Evolutionary conservation across 2,888 invertebrate species (phyloP), one percentile per base, ranked within the genome.

Genomic region (Syrphus vitripennis): DNA sequence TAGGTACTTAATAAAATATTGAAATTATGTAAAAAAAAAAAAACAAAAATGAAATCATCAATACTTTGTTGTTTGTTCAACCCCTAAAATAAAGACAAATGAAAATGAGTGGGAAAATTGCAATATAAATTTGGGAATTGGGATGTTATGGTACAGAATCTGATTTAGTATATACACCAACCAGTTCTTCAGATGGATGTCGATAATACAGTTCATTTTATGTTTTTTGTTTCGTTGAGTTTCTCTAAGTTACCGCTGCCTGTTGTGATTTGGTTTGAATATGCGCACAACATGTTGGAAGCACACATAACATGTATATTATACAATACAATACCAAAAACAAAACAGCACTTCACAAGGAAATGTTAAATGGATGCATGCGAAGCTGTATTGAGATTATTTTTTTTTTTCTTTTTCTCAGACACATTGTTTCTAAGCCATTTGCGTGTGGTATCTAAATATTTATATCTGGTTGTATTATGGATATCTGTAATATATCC

Each of bases 121-220:
- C 9, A 24, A 34, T 48, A 59, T 72, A 5, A n/a, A n/a, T 24
- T 63, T 42, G n/a, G n/a, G n/a, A n/a, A n/a, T n/a, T n/a, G n/a
- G n/a, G n/a, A n/a, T n/a, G 57, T n/a, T 4, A 42, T 29, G 12
- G 24, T 26, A 50, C 45, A 55, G 14, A 50, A 40, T 75, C 14
- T 80, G 74, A 71, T 83, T 83, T 83, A 83, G 83, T 80, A 21
- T 1, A 37, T 48, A 9, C 83, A 65, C 10, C 65, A 83, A 83
- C 83, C 83, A 67, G 21, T 34, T 19, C 3, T 12, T 0, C 3
- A 31, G 16, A 21, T n/a, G 24, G 14, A 5, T 37, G 59, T 63
- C 42, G 65, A 31, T 34, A 67, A 67, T 2, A 31, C 5, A 42
- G 42, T 24, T 5, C n/a, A 0, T 3, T 7, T 19, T 63, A 50